Base-by-base conservation (phyloP, 2,113 vertebrate genomes). In the Manacus vitellinus region DNA sequence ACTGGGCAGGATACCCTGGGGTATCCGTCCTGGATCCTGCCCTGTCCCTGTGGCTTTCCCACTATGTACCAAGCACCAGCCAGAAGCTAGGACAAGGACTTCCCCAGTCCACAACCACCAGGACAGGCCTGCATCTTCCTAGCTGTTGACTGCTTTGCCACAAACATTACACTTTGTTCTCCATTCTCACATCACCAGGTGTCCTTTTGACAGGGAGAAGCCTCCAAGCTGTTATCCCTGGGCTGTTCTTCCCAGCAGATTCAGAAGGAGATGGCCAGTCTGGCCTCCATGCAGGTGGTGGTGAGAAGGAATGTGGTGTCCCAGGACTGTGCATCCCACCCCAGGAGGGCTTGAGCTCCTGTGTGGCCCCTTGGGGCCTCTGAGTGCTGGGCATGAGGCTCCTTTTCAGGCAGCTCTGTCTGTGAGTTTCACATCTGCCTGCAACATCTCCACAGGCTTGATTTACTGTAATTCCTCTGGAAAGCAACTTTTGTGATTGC, bases 401-500 rank as follows among this genome's bases (percentile, higher is more conserved):
- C 16, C 31, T 74, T 83, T 76, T 59, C 6, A 2, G 55, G 31
- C 63, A 88, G 55, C 68, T 94, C 88, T 2, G 1, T n/a, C 63
- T 4, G 4, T 46, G 65, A 47, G 13, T 79, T 89, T 77, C 83
- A 77, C 39, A 46, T 90, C 71, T 95, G 82, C 55, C 87, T 94
- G 92, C 82, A 94, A 56, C 13, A 5, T 41, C 91, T 92, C 92
- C 79, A 93, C 56, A 35, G 6, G 72, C 63, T 52, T 93, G 94
- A 96, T 97, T 96, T 96, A 93, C 90, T 86, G 88, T 90, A 86
- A 95, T 92, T 96, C 88, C 63, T 86, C 61, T 95, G 94, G 90
- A 97, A 97, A 94, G 82, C 79, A 94, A 92, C 88, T 93, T 94
- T 70, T 95, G 88, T 96, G 93, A 93, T 96, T 96, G 95, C 85